Evolutionary conservation across 37 sponge, comb jelly and placozoan species (phyloP), one percentile per base, ranked within the genome.

Genomic region (Lycopodina hypogea): DNA sequence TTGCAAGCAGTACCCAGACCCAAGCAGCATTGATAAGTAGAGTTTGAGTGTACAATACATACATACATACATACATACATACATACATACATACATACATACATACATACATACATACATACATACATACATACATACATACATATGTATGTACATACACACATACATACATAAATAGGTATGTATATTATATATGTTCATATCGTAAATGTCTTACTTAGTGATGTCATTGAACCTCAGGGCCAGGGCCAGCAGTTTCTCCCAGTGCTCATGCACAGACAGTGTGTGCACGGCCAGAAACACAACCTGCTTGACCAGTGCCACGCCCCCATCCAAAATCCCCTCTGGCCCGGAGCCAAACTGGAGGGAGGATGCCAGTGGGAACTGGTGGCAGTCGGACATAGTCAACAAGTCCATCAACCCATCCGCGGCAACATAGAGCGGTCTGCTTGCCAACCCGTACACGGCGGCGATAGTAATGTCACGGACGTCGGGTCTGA

Each of bases 191-290:
- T n/a, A n/a, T n/a, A n/a, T n/a, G n/a, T n/a, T n/a, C n/a, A n/a
- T n/a, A n/a, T n/a, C n/a, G n/a, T 45, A 12, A 45, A 45, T 45
- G 57, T 21, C 61, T 66, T 74, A 86, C 86, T 66, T 58, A 32
- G 86, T 86, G 40, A 52, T 55, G 30, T 51, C 42, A 42, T 79
- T 60, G 66, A 86, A 79, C 0, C 35, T 36, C 39, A 24, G 63
- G 18, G 63, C 77, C 28, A 69, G 42, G 24, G 56, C 21, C 18
- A 88, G 23, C 52, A 78, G 30, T 51, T 83, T 79, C 80, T 88
- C 89, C 89, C 89, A 88, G 79, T 88, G 89, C 36, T 72, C 69
- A 51, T 88, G 75, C 19, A 38, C 75, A 56, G 74, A 53, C 15
- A 78, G 67, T 0, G 48, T 41, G 40, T 88, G 79, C 0, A 83